Base-by-base conservation (phyloP, 1,140 invertebrate species). In the Sweltsa coloradensis region DNA sequence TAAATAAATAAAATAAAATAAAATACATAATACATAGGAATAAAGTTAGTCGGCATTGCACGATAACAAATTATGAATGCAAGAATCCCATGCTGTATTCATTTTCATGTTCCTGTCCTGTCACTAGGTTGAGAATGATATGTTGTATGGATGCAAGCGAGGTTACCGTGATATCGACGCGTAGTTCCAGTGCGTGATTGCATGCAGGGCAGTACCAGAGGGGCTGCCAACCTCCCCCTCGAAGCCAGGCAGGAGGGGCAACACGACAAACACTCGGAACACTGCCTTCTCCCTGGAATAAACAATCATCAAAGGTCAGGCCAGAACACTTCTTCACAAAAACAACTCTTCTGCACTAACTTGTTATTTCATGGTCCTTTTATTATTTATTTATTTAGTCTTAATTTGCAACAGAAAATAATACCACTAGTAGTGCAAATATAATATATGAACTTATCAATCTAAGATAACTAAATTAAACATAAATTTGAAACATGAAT, bases 111-210 rank as follows among this genome's bases (percentile, higher is more conserved):
- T 40, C 37, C 18, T 19, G 18, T 14, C 6, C 9, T 31, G 9
- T 39, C 14, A 39, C 7, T 11, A 51, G 46, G 7, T 13, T 14
- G 22, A 50, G 16, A 18, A 14, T 14, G 23, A 11, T 23, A 27
- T 2, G n/a, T 3, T n/a, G 29, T 11, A 11, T 31, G 2, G 14
- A 19, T 1, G n/a, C 7, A 14, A n/a, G n/a, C n/a, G n/a, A n/a
- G 34, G 23, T 47, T 65, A 89, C 87, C 85, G 73, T 52, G 77
- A 90, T 57, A 99, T 94, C n/a, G 91, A 96, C 46, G 81, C 77
- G 63, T 97, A 96, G 69, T 97, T 97, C 89, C 91, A 98, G 63
- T 98, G 90, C 0, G 91, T 92, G 50, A 98, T 89, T 1, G 91
- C 89, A 57, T 93, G 83, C 34, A 98, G 77, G 1, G 92, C 85